Base-by-base conservation (phyloP, 2,888 invertebrate genomes). In the Mythimna impura region DNA sequence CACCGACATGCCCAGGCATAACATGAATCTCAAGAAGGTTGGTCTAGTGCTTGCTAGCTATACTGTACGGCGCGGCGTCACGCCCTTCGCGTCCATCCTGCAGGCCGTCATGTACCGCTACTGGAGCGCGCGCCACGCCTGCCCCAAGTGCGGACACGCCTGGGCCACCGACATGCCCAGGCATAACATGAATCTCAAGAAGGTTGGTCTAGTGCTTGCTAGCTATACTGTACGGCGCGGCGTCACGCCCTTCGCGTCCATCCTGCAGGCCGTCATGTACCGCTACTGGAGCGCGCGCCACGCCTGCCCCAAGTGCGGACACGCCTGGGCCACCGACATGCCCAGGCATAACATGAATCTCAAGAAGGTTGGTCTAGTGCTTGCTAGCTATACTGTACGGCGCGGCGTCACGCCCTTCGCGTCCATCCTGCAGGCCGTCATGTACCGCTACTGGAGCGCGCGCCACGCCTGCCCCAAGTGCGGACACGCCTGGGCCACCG, bases 181-280 rank as follows among this genome's bases (percentile, higher is more conserved):
- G 7, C 97, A 98, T 17, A 97, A 98, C 69, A 98, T 99, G 98
- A 98, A 98, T 89, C 96, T 99, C 30, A 97, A 98, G 89, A 99
- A 99, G 97, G 98, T 47, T 20, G 17, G 17, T 47, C 17, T 47
- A 7, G 17, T 47, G 4, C 47, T 47, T 17, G 4, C 47, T 47
- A 47, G 7, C 17, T 47, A 14, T 17, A 47, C 17, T 17, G 7
- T 3, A 30, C 30, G 30, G 30, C 30, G 30, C 74, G 99, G 99
- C 0, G 99, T 99, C 0, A 99, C 99, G 0, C 99, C 99, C 0
- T 99, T 99, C 94, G 99, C 99, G 8, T 99, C 99, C 73, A 99
- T 99, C 87, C 96, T 99, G 61, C 99, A 99, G 79, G 90, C 93
- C 36, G 98, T 99, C 85, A 99, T 99, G 98, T 98, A 98, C 93